A percentile compares a stretch with the other conserved stretches of the same genome.
phyloP scores from a whole-genome alignment of 2,888 invertebrate genomes.

The Stenurella melanura region DNA sequence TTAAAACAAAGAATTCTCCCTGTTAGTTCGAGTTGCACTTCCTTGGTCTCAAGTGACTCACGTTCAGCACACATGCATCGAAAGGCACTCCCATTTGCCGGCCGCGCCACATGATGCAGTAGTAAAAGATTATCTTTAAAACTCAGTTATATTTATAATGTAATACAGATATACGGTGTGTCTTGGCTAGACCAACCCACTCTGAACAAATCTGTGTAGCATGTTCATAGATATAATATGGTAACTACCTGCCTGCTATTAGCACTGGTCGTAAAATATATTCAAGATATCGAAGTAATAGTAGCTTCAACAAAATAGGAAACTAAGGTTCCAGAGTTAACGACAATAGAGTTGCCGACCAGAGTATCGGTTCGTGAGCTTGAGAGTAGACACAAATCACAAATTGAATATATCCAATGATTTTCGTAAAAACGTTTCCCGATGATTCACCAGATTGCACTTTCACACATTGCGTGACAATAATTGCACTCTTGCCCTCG shows the following conservation, averaged over 20 bases:
- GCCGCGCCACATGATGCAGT: conserved; percentile 41
- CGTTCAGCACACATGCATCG: conserved; percentile 52
- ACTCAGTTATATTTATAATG: neutral
- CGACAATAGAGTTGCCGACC: neutral
- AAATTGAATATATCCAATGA: neutral
- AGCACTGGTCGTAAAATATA: neutral
- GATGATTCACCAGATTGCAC: neutral
- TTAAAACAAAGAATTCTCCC: conserved; percentile 61
- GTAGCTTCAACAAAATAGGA: neutral
- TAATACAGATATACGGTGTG: neutral
- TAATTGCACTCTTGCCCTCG: neutral
- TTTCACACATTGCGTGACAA: neutral
- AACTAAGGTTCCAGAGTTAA: neutral
- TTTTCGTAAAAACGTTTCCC: neutral
- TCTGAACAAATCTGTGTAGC: too few species aligned
- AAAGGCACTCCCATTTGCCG: conserved; percentile 59
- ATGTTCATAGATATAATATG: too few species aligned
- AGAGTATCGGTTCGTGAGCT: neutral
- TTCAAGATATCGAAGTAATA: neutral
- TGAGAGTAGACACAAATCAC: neutral
- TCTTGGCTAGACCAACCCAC: too few species aligned
- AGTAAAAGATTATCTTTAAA: conserved; percentile 15
- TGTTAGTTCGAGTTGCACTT: conserved; percentile 55
- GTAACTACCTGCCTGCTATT: too few species aligned
- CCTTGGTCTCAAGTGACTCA: conserved; percentile 58